These are phyloP conservation scores for Temnothorax unifasciatus DNA, from an alignment of 2,888 invertebrate species.

Conservation along the genomic window DNA sequence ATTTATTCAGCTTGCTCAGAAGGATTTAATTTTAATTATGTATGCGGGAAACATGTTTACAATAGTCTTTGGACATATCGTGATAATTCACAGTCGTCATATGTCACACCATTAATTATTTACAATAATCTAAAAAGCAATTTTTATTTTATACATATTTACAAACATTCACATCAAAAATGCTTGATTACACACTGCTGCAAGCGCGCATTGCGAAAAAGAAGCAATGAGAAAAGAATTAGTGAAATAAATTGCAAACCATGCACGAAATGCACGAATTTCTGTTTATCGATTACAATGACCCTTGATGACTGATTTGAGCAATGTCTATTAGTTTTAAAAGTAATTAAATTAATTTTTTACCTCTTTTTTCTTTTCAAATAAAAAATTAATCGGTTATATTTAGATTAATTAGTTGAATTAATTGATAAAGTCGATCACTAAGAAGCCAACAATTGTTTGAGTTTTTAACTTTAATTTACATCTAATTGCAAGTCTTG, in stretches of 20 bases:
- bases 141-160: slow-evolving; percentile 9
- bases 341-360: neutral
- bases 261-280: neutral
- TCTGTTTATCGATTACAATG: neutral
- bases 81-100: neutral
- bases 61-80: neutral
- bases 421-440: neutral
- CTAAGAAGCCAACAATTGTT: neutral
- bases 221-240: neutral
- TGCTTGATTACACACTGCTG: neutral
- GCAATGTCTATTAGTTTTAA: neutral
- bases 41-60: neutral
- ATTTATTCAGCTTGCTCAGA: neutral
- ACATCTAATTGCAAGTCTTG: neutral
- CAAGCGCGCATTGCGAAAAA: neutral
- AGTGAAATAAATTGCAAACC: neutral
- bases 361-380: neutral
- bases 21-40: neutral
- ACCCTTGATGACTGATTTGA: neutral
- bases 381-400: neutral
- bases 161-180: slow-evolving; percentile 14
- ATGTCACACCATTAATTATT: slow-evolving; percentile 5
- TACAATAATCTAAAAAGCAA: neutral
- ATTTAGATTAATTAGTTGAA: neutral
- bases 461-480: neutral